Base-by-base conservation (phyloP, 2,797 vertebrate genomes). In the Acipenser oxyrinchus region DNA sequence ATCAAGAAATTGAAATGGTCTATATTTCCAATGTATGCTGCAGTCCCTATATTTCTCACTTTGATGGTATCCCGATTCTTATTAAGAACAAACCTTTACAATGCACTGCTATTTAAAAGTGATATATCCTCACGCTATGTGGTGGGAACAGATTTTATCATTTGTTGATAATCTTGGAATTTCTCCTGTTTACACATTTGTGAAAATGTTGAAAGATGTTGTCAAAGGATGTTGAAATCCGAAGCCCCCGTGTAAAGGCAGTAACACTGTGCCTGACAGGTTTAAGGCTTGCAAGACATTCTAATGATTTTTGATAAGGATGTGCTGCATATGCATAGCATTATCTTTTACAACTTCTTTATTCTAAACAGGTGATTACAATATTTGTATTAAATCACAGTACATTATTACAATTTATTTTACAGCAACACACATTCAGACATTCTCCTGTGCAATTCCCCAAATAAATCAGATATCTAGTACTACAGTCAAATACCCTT, bases 171-270 rank as follows among this genome's bases (percentile, higher is more conserved):
- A 58, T 58, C 68, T 58, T 71, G 72, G 76, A 67, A 60, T 63
- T 63, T 71, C 64, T 68, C 70, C 71, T 81, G 82, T 89, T 88
- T 85, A 84, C 83, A 83, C 79, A 83, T 75, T 86, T 75, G 79
- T 73, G 73, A 72, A 76, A 74, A 76, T 64, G 77, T 23, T 83
- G 80, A 87, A 77, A 83, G 83, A 84, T 77, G 74, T 84, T 77
- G 74, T 84, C 81, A 83, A 81, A 83, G 66, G 61, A 71, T 70
- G 68, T 66, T 69, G 70, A 77, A 70, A 70, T 69, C 70, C 71
- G 76, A 77, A 82, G 75, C 75, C 79, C 73, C 74, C 76, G 72
- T 79, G 71, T 70, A 77, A 66, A 70, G 75, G 79, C n/a, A 70
- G 65, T 62, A 75, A 73, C 68, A 72, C 72, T 76, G 67, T 70